Percentiles rank a stretch among this genome's conserved stretches.
phyloP scores from a whole-genome alignment of 2,113 vertebrate genomes.

The Beaufortia kweichowensis region DNA sequence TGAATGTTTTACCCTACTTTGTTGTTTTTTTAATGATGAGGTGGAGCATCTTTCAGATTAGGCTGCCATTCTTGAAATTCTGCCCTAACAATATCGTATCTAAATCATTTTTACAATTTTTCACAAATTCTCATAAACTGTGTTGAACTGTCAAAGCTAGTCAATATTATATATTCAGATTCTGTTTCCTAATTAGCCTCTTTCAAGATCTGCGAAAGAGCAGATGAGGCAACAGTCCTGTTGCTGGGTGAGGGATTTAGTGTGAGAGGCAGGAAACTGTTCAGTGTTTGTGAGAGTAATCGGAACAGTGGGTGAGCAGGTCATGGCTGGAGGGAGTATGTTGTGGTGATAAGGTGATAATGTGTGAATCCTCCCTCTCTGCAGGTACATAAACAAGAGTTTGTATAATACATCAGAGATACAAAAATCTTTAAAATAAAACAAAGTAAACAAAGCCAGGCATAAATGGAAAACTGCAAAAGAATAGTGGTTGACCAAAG shows the following conservation, averaged over 20 bases:
- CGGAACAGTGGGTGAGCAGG: constrained; percentile 16
- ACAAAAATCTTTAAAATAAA: neutral
- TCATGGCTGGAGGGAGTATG: constrained; percentile 29
- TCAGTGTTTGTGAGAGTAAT: constrained; percentile 18
- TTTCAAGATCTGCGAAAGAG: constrained; percentile 19
- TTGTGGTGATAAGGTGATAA: constrained; percentile 43
- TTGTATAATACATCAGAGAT: neutral
- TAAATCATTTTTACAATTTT: too few species aligned
- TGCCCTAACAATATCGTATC: too few species aligned
- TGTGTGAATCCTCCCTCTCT: constrained; percentile 38
- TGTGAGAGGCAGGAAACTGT: neutral
- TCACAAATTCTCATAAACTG: neutral
- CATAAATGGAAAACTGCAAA: neutral
- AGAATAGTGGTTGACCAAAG: neutral
- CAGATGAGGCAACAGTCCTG: neutral
- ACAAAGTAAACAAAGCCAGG: neutral
- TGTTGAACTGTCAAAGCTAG: neutral
- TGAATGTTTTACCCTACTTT: too few species aligned
- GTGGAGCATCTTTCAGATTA: too few species aligned
- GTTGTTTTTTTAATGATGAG: neutral
- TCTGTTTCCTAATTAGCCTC: constrained; percentile 28
- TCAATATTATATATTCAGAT: neutral
- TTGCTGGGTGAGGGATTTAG: constrained; percentile 22
- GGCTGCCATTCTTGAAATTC: constrained; percentile 4
- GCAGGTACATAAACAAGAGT: constrained; percentile 33